phyloP scores from a whole-genome alignment of 2,113 vertebrate genomes.

The Eublepharis macularius region DNA sequence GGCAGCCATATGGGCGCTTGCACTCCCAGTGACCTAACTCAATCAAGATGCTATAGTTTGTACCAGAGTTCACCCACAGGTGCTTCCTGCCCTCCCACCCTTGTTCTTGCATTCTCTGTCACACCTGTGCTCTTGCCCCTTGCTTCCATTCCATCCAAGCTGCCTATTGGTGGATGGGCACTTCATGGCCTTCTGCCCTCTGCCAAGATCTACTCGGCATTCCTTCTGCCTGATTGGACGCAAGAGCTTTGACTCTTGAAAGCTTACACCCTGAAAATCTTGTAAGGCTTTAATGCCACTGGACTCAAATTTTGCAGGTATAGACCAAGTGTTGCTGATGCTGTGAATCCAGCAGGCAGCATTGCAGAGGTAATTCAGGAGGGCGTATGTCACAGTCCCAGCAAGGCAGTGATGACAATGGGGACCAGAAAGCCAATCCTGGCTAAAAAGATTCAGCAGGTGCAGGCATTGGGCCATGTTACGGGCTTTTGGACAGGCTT shows the following conservation, averaged over 20 bases:
- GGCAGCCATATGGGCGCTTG: too few relatives aligned
- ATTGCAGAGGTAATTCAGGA: neutral
- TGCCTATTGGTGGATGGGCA: neutral
- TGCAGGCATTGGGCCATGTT: neutral
- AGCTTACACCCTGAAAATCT: too few relatives aligned
- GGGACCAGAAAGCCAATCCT: neutral
- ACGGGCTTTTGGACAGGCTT: neutral
- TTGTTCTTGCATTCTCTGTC: too few relatives aligned
- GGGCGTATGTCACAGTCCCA: neutral
- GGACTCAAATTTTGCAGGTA: too few relatives aligned
- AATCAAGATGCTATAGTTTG: too few relatives aligned
- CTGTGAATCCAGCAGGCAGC: neutral
- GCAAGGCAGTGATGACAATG: neutral
- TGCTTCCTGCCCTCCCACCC: neutral
- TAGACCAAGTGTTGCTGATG: neutral
- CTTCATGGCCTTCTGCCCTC: too few relatives aligned
- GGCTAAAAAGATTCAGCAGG: neutral
- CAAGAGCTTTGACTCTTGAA: too few relatives aligned
- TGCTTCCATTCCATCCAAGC: too few relatives aligned
- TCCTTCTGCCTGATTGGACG: neutral
- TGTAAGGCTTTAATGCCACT: too few relatives aligned
- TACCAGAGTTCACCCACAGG: neutral
- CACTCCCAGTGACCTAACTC: neutral
- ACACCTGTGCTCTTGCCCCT: neutral
- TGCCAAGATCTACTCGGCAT: neutral